Conservation (phyloP, 2,797 vertebrate species). For the Neosilurus mollespiculum region DNA sequence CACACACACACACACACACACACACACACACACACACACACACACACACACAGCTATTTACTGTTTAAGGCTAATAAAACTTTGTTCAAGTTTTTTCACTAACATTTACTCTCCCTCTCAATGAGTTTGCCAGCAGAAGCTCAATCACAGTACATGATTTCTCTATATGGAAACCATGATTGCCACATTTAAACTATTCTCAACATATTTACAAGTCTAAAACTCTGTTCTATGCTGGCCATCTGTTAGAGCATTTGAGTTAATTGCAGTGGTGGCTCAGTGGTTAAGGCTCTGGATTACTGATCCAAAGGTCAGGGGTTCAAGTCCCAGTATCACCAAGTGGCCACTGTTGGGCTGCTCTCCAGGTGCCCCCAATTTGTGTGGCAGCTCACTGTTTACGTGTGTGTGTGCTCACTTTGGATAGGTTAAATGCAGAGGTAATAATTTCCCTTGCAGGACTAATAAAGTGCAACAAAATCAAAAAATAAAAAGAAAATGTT, state of each 20-base stretch:
- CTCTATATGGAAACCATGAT: background rate
- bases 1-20: constrained; percentile 41
- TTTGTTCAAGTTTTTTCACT: constrained; percentile 2
- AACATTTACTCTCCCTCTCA: background rate
- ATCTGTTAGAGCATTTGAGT: constrained; percentile 12
- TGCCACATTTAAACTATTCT: constrained; percentile 28
- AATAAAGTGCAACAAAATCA: no score
- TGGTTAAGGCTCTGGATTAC: no score
- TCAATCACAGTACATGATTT: background rate
- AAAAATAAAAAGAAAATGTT: no score
- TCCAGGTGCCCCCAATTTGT: no score
- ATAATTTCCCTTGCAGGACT: no score
- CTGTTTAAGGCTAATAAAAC: background rate
- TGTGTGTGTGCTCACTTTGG: no score
- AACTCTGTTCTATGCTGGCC: background rate
- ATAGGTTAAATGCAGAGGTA: no score
- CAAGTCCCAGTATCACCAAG: no score
- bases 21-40: constrained; percentile 40
- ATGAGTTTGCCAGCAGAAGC: constrained; percentile 11
- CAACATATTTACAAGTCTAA: background rate
- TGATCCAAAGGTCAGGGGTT: no score
- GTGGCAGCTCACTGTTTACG: no score
- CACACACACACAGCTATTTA: constrained; percentile 22
- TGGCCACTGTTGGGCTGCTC: no score
- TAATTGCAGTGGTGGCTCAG: background rate